Evolutionary conservation across 2,113 vertebrate species (phyloP).

Genomic region (Emydura subglobosa): DNA sequence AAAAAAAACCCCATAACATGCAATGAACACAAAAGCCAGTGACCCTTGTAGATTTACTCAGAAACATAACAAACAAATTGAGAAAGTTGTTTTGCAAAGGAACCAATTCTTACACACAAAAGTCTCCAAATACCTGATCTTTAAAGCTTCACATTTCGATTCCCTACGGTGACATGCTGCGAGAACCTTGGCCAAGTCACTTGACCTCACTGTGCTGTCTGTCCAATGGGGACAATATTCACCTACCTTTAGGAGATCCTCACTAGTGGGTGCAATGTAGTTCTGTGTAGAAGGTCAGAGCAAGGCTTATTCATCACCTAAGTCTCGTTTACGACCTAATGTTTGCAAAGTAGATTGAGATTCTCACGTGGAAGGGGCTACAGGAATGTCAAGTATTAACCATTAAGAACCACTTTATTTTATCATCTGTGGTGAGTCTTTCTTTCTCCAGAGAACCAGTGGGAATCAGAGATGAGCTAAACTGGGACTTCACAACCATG

Average conservation of each 20-base stretch:
- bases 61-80: neutral
- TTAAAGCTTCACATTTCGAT: neutral
- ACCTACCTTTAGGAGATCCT: neutral
- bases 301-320: neutral
- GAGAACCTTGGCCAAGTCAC: neutral
- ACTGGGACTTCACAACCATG: neutral
- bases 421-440: neutral
- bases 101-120: neutral
- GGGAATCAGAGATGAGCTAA: neutral
- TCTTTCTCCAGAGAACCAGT: neutral
- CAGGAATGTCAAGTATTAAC: neutral
- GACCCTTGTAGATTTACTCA: neutral
- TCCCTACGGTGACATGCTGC: neutral
- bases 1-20: slow-evolving; percentile 32
- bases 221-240: neutral
- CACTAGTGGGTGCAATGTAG: neutral
- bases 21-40: slow-evolving; percentile 51
- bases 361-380: accelerated
- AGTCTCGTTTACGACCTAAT: neutral
- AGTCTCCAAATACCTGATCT: neutral
- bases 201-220: neutral
- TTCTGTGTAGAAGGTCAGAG: too few species aligned
- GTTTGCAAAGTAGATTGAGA: neutral
- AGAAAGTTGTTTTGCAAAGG: neutral
- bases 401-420: neutral